Base-by-base conservation (phyloP, 2,113 vertebrate genomes). In the Lamprologus speciosus region DNA sequence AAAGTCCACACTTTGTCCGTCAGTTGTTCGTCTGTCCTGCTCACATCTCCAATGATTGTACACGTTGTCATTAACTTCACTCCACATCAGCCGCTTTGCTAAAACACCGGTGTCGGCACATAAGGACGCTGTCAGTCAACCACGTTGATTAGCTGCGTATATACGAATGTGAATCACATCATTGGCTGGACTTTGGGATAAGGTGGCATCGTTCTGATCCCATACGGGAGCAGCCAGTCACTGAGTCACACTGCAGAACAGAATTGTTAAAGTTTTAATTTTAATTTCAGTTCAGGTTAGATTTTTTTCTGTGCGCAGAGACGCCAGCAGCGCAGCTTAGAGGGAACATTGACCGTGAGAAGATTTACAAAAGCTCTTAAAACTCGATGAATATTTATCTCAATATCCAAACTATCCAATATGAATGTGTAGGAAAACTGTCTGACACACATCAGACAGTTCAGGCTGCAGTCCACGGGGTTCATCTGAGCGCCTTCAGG, bases 121-220 rank as follows among this genome's bases (percentile, higher is more conserved):
- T 54, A 1, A 23, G 53, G 53, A 55, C 53, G 53, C 53, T 23
- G 53, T 13, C 53, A 55, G 51, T 54, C 53, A 1, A 0, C 2
- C 0, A 53, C 10, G 4, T 3, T 23, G n/a, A 13, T 54, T 3
- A 23, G 53, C n/a, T 54, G 0, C 53, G 0, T 23, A 0, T 54
- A 54, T 7, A 12, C 2, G 0, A 13, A 7, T 23, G n/a, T 55
- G 53, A 23, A 55, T 55, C n/a, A 0, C n/a, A 3, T 12, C 0
- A 23, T 23, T 13, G 10, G 53, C 53, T 55, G 53, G 53, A 55
- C 0, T 55, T 0, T 13, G 0, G 6, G 21, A 55, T 13, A 55
- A 13, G 21, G 53, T 0, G 53, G 53, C 11, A 3, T 55, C 0
- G 11, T 0, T 23, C 21, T 55, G 4, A 55, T 4, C 11, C 4